phyloP scores from a whole-genome alignment of 2,888 invertebrate species.

The Polydrusus cervinus region DNA sequence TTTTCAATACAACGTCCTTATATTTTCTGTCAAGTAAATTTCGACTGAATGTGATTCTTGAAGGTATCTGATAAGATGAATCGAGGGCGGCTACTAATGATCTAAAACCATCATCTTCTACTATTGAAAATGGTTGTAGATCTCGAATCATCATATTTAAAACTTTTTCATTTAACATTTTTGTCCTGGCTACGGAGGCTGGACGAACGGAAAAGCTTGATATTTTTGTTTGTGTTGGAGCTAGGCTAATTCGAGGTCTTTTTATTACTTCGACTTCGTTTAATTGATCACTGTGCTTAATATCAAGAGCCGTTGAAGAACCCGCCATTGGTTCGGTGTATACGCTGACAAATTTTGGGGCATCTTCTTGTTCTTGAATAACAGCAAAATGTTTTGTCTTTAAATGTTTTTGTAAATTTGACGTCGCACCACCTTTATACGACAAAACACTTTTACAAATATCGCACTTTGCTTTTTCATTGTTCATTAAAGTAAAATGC shows the following conservation, averaged over 20 bases:
- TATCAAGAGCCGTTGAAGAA: constrained; percentile 17
- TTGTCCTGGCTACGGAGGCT: constrained; percentile 14
- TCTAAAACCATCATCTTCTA: constrained; percentile 46
- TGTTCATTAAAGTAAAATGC: no score
- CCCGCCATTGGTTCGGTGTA: constrained; percentile 1
- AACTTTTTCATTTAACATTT: constrained; percentile 15
- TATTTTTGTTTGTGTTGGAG: constrained; percentile 2
- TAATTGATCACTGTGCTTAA: background rate
- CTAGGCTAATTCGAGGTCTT: background rate
- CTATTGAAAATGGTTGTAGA: constrained; percentile 50
- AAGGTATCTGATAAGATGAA: constrained; percentile 37
- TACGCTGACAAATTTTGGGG: background rate
- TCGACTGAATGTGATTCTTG: constrained; percentile 40
- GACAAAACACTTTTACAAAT: no score
- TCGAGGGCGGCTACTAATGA: constrained; percentile 36
- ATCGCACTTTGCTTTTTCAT: no score
- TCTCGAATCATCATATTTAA: constrained; percentile 32
- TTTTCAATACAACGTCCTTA: constrained; percentile 7
- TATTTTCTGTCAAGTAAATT: constrained; percentile 35
- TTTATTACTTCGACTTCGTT: background rate
- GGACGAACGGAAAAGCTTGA: constrained; percentile 7
- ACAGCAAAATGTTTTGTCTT: no score
- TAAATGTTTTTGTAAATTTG: no score
- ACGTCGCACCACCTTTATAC: no score
- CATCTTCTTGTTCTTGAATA: background rate